Base-by-base conservation (phyloP, 2,797 vertebrate genomes). In the Dermochelys coriacea region DNA sequence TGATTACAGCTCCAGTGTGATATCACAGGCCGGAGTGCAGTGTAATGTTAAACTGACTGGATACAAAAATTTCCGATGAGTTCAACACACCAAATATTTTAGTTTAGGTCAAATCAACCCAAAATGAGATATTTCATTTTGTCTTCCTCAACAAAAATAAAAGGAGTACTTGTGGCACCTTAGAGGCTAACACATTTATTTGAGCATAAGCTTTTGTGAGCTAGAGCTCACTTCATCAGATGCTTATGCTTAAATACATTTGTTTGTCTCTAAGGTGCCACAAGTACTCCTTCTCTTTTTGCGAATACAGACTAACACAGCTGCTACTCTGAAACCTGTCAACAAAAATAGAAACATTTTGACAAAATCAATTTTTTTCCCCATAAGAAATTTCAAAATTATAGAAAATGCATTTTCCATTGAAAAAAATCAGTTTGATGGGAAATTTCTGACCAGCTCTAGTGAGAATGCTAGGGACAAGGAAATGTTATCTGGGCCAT, bases 21-120 rank as follows among this genome's bases (percentile, higher is more conserved):
- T 61, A 37, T 8, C 2, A 2, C 12, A 6, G 16, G 4, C 21
- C 2, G 29, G 14, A 90, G 75, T 12, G 0, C 16, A 18, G 8
- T 8, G 50, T 14, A 15, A 1, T 31, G 27, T 37, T 84, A 68
- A n/a, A 51, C 5, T 55, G 25, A 52, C 19, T 77, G 16, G 34
- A 41, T 23, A 8, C 27, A 82, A 87, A 37, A 77, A 1, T 83
- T 85, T 61, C 29, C 75, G n/a, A 15, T 14, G 8, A 80, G 15
- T 71, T 71, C 6, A 85, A 64, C 80, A 79, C 25, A 3, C 0
- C 5, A 5, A 5, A 4, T 41, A 3, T 6, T 79, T 51, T 79
- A 54, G 83, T 0, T 31, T 45, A 4, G 1, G 3, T 50, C 0
- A 41, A 83, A 85, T 4, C 4, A 47, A 47, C n/a, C 21, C 29